Evolutionary conservation across 2,797 vertebrate genomes (phyloP), one percentile per base, ranked within the genome.

Genomic region (Nyctalus aviator): DNA sequence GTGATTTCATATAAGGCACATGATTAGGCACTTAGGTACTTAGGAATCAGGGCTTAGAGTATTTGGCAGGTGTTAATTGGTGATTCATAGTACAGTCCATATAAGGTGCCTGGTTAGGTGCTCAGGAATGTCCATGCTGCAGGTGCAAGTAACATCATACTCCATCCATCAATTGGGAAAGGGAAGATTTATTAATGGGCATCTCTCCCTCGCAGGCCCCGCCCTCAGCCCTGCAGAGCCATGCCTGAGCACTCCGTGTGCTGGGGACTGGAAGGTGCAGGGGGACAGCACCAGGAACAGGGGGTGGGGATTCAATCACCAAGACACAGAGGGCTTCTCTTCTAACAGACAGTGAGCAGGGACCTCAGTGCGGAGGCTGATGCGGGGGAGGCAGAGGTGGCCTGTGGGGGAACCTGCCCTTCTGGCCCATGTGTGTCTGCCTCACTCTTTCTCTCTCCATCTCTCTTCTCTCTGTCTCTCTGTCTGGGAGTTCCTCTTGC

Each of bases 171-270:
- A 6, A 7, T 41, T 41, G 37, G 37, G 37, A 41, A 41, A 41
- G 37, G 37, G 37, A 41, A 41, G 37, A 41, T 4, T 41, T 41
- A 41, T 41, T 41, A 41, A 41, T 41, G 37, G 37, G 37, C 1
- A 1, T 44, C 15, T 1, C 17, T 14, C 23, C 37, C 10, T 30
- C 1, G 0, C 13, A 3, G 57, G 4, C 59, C 46, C 14, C 7
- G 8, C 0, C 4, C 17, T 7, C 3, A 2, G 27, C 48, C 64
- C 37, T 77, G 66, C 1, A 53, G 59, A 64, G 9, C 11, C 11
- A 0, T 6, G 1, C 6, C 48, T 3, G 2, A 23, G 27, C 25
- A 62, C 59, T 23, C 15, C 37, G 0, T 1, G 25, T 14, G 12
- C 78, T 53, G 37, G 64, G 25, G 68, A 32, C n/a, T 23, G 5